A percentile compares a stretch with the other conserved stretches of the same genome.
Evolutionary conservation across 2,888 invertebrate species (phyloP).

Genomic region (Chesias legatella): DNA sequence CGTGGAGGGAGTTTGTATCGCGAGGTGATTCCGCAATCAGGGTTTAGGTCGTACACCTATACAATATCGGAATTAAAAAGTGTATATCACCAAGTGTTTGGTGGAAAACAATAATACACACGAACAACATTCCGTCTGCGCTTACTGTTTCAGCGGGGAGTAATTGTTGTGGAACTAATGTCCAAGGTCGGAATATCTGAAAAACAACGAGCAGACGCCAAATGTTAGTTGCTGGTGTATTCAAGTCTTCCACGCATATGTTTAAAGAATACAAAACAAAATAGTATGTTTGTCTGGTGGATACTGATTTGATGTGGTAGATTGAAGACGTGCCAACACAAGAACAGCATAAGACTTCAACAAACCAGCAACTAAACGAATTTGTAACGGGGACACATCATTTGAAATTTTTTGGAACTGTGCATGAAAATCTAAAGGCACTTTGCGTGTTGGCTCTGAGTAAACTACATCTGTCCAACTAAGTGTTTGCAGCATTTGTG

Average conservation of each 20-base stretch:
- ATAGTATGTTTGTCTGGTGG: conserved; percentile 6
- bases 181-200: conserved; percentile 79
- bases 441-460: conserved; percentile 8
- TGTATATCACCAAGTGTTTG: conserved; percentile 61
- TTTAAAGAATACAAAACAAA: conserved; percentile 20
- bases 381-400: conserved; percentile 34
- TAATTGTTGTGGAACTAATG: conserved; percentile 75
- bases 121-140: conserved; percentile 73
- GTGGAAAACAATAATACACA: conserved; percentile 76
- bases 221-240: conserved; percentile 68
- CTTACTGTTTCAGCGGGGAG: conserved; percentile 75
- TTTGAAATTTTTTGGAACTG: conserved; percentile 23
- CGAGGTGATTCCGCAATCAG: conserved; percentile 50
- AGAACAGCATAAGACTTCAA: conserved; percentile 33
- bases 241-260: conserved; percentile 50
- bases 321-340: conserved; percentile 5
- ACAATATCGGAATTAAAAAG: conserved; percentile 46
- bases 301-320: conserved; percentile 1
- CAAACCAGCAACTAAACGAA: conserved; percentile 60
- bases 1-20: conserved; percentile 28
- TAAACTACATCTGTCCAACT: conserved; percentile 8
- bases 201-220: conserved; percentile 75
- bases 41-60: conserved; percentile 43
- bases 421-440: conserved; percentile 15
- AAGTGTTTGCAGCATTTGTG: conserved; percentile 12